Percentiles rank a stretch among this genome's conserved stretches.
Evolutionary conservation across 2,797 vertebrate genomes (phyloP).

Genomic region (Sandelia bainsii): DNA sequence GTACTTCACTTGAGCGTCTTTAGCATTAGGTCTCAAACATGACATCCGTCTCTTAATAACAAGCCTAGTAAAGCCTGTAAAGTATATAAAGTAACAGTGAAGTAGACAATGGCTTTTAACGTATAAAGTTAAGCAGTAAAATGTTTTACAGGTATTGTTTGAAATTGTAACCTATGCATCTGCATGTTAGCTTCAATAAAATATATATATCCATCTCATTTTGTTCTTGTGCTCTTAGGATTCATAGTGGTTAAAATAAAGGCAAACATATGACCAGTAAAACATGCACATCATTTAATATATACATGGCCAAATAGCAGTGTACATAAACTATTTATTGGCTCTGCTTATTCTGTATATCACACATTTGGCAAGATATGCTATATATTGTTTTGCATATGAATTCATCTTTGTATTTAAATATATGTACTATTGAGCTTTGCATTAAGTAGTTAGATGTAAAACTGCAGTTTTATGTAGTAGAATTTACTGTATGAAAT

Average conservation of each 20-base stretch:
- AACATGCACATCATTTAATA: too few species aligned
- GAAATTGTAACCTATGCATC: slow-evolving; percentile 38
- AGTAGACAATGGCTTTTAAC: slow-evolving; percentile 39
- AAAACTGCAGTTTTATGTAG: background rate
- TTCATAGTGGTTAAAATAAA: too few species aligned
- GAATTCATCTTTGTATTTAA: too few species aligned
- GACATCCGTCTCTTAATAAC: slow-evolving; percentile 23
- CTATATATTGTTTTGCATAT: too few species aligned
- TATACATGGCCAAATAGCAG: too few species aligned
- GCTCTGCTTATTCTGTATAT: too few species aligned
- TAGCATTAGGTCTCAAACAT: slow-evolving; percentile 6
- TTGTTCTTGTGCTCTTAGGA: too few species aligned
- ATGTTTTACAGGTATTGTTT: background rate
- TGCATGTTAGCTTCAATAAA: slow-evolving; percentile 19
- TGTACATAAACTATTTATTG: too few species aligned
- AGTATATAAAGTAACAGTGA: slow-evolving; percentile 22
- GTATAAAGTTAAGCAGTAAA: slow-evolving; percentile 13
- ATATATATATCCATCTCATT: too few species aligned
- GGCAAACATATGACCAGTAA: too few species aligned
- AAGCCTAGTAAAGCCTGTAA: slow-evolving; percentile 32
- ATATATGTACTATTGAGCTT: background rate
- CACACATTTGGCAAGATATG: too few species aligned
- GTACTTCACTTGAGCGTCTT: slow-evolving; percentile 25
- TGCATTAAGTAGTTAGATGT: background rate
- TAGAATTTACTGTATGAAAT: background rate